Conservation (phyloP, 2,888 invertebrate genomes). For the Litoditis marina region DNA sequence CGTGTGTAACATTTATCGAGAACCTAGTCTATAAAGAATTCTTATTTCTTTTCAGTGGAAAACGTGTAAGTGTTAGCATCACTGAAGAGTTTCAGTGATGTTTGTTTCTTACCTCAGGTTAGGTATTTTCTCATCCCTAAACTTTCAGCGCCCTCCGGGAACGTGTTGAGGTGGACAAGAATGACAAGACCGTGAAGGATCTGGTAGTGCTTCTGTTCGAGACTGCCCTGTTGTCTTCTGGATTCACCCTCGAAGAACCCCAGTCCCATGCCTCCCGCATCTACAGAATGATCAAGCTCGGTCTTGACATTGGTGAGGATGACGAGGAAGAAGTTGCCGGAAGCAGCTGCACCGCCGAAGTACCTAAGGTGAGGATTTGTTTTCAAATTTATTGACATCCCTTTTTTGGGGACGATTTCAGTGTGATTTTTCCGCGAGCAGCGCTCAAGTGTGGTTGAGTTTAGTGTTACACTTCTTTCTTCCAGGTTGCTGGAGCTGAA, state of each 20-base stretch:
- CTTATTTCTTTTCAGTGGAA: neutral
- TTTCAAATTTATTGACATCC: no score
- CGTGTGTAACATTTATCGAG: no score
- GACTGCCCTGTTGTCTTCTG: slow-evolving; percentile 90
- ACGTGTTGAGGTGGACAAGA: slow-evolving; percentile 92
- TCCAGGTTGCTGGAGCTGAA: slow-evolving; percentile 78
- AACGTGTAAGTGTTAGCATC: neutral
- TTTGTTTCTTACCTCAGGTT: no score
- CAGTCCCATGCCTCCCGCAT: slow-evolving; percentile 83
- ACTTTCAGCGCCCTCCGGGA: slow-evolving; percentile 54
- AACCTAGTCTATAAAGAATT: no score
- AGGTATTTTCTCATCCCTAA: no score
- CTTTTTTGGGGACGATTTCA: no score
- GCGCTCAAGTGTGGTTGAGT: no score
- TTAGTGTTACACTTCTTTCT: slow-evolving; percentile 65
- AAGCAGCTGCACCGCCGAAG: slow-evolving; percentile 32
- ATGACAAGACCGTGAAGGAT: slow-evolving; percentile 94
- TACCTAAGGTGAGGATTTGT: no score
- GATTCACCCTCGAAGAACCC: slow-evolving; percentile 92
- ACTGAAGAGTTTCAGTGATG: no score
- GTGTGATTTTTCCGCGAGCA: no score
- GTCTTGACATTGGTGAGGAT: slow-evolving; percentile 87
- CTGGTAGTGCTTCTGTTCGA: slow-evolving; percentile 90
- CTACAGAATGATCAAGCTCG: slow-evolving; percentile 96
- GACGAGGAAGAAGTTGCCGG: slow-evolving; percentile 70